Base-by-base conservation (phyloP, 2,797 vertebrate genomes). In the Semaprochilodus insignis region DNA sequence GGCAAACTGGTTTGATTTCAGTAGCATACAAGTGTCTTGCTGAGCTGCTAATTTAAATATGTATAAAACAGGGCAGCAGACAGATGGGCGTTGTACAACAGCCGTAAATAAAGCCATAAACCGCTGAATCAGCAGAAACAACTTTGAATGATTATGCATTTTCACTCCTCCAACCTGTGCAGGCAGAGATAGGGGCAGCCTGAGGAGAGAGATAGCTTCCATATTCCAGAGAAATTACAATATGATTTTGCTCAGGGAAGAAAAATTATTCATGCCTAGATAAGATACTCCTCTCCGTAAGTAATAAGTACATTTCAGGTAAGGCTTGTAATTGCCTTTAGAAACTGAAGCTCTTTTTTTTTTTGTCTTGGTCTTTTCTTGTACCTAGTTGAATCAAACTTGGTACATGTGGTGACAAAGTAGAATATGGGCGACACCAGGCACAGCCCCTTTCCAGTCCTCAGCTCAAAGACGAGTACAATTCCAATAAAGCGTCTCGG, bases 111-210 rank as follows among this genome's bases (percentile, higher is more conserved):
- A 91, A 81, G 80, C 86, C 74, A 88, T 87, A 81, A 88, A 82
- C 79, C 81, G 85, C 80, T 88, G 85, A 91, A 82, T 93, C 87
- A 92, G 90, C 91, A 85, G 87, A 92, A 91, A 87, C 87, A 66
- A 88, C 85, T 85, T 67, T 78, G 21, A 83, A 85, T 85, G 82
- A 87, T 69, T 2, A 84, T 85, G 77, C 74, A 84, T 88, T 81
- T 19, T 5, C 69, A 85, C 83, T 73, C 82, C 74, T 74, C 81
- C 69, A 55, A 66, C 63, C 79, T 77, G 36, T n/a, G 15, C 48
- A 36, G 63, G 40, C 73, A 74, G 17, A 59, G 78, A 78, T 40
- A 70, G 57, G 40, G 31, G 23, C 48, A 52, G 73, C 8, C 31
- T 81, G 40, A 34, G 31, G 5, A 21, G 60, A 59, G 10, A 74